Conservation (phyloP, 2,888 invertebrate genomes). For the Limnephilus marmoratus region DNA sequence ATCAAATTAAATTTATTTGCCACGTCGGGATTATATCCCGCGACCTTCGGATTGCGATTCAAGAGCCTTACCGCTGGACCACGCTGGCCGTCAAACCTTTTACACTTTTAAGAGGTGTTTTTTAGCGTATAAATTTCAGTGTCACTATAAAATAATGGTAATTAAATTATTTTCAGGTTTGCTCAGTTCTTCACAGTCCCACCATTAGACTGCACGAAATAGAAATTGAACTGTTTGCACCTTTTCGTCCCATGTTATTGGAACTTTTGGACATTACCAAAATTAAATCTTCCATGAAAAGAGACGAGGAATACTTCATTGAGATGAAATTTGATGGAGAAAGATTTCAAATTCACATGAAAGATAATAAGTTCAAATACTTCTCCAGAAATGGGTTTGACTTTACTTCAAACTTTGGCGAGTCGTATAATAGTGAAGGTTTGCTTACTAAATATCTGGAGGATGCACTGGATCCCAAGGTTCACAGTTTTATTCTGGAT, state of each 20-base stretch:
- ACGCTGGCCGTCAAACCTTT: too few relatives aligned
- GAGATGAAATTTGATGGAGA: constrained; percentile 97
- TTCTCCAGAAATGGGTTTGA: constrained; percentile 88
- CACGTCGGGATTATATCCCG: too few relatives aligned
- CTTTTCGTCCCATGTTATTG: constrained; percentile 93
- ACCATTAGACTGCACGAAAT: constrained; percentile 80
- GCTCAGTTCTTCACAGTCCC: constrained; percentile 81
- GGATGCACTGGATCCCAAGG: constrained; percentile 79
- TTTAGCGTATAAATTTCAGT: too few relatives aligned
- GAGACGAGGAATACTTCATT: constrained; percentile 78
- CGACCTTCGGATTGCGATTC: too few relatives aligned
- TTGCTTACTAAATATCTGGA: constrained; percentile 84
- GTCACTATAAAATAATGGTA: background rate
- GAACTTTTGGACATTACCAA: constrained; percentile 82
- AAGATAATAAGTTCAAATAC: constrained; percentile 85
- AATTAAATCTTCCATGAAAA: constrained; percentile 77
- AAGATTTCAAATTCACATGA: constrained; percentile 93
- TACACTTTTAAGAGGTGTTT: too few relatives aligned
- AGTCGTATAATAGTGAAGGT: constrained; percentile 76
- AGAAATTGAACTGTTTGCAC: constrained; percentile 84
- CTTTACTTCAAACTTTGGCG: constrained; percentile 83
- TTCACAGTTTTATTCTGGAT: constrained; percentile 89
- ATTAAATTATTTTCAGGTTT: constrained; percentile 75
- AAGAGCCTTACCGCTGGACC: too few relatives aligned
- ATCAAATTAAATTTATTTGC: too few relatives aligned